Evolutionary conservation across 2,888 invertebrate species (phyloP), one percentile per base, ranked within the genome.

Genomic region (Epinotia bilunana): DNA sequence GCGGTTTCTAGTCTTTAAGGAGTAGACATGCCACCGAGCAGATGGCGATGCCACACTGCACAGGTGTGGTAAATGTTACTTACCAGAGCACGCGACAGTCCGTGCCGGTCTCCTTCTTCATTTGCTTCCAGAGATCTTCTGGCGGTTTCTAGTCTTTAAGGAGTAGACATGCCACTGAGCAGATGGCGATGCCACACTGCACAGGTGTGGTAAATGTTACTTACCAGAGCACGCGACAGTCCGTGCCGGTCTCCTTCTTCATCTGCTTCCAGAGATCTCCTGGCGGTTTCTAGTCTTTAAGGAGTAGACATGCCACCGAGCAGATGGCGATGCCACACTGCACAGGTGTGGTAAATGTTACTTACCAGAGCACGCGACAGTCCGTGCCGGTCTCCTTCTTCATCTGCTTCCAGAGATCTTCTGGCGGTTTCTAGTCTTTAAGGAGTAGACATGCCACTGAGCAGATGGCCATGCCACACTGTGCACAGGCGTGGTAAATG

Each of bases 51-150:
- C 33, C 33, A 33, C 33, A 33, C 7, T 33, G 33, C 6, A 2
- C 5, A 33, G 33, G 39, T 20, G 18, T 6, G 6, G 2, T 3
- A 9, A 49, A 0, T 33, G 2, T 11, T 6, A 80, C 86, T 84
- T 60, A 93, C 93, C 93, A 93, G 46, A 93, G 74, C 53, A 83
- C 77, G 69, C 86, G 79, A 78, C 93, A 92, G 78, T 92, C 89
- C 60, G 84, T 87, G 7, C 89, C 88, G 0, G 88, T 89, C 64
- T 90, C 87, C 67, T 85, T 85, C 76, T 83, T 84, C 76, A 94
- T 78, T 2, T 84, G 80, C 1, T 71, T 68, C 91, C 91, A 93
- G 70, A 92, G 81, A 16, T 88, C 87, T 0, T 84, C 79, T 23
- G 89, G 87, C 0, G 87, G 75, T 55, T 81, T 84, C 77, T 90